Evolutionary conservation across 2,797 vertebrate species (phyloP).

Genomic region (Chaetophractus vellerosus): DNA sequence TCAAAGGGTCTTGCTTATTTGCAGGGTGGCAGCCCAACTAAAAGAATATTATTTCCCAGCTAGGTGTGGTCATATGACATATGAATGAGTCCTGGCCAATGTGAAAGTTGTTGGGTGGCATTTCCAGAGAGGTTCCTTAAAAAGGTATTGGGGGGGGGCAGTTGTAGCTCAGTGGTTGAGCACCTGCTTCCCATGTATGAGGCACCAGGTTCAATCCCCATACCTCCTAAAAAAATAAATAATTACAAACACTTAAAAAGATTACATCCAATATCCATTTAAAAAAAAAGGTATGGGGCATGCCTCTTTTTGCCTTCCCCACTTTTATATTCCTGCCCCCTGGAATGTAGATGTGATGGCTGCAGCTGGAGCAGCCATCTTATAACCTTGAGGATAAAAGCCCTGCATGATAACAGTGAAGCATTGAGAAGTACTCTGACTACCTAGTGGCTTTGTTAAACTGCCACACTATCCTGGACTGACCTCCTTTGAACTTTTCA

Average conservation of each 20-base stretch:
- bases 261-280: too few species aligned
- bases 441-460: not conserved
- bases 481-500: not conserved
- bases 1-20: not conserved
- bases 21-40: not conserved
- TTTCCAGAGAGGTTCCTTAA: not conserved
- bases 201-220: too few species aligned
- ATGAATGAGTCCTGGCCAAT: not conserved
- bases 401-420: not conserved
- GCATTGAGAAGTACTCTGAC: not conserved
- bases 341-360: not conserved
- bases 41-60: not conserved
- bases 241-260: too few species aligned
- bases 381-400: not conserved
- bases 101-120: not conserved
- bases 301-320: not conserved
- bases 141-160: not conserved
- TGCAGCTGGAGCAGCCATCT: not conserved
- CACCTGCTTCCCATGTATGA: too few species aligned
- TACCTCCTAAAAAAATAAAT: too few species aligned
- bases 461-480: not conserved
- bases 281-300: not conserved
- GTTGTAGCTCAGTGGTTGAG: too few species aligned
- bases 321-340: not conserved
- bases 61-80: not conserved